Evolutionary conservation across 1,140 invertebrate species (phyloP), one percentile per base, ranked within the genome.

Genomic region (Chironomus tepperi): DNA sequence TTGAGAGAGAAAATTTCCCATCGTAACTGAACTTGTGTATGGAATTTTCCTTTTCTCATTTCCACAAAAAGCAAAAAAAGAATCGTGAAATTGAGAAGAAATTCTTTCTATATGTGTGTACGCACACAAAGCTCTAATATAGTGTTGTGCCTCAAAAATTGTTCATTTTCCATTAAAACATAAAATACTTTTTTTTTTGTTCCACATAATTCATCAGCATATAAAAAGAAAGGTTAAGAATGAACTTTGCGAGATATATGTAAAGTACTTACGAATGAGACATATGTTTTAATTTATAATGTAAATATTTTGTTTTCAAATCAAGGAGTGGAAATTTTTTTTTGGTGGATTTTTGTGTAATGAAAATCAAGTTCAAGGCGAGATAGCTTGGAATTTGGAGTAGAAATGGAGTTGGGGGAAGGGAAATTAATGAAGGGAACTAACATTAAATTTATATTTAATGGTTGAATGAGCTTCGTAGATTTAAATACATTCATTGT

Each of bases 251-350:
- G 47, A 5, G n/a, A 12, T 57, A 5, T 8, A 57, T 57, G n/a
- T n/a, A 57, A 12, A n/a, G 47, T 57, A 57, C 24, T 34, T 57
- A 57, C 10, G 47, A n/a, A 70, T 19, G 65, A 21, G 65, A 70
- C 65, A 70, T 70, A 70, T 70, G 65, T 70, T 70, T 70, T 70
- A 70, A 70, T 70, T 70, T 70, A 15, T 19, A 70, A 70, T 19
- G 65, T 70, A 70, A 70, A 70, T 70, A 70, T 70, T 70, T 70
- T 70, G 5, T 16, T 70, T 70, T 19, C 19, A 70, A 10, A n/a
- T 5, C n/a, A 57, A 57, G n/a, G n/a, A 57, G 47, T 15, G n/a
- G 47, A 57, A 57, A 57, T 5, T 12, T 47, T 47, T 9, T 67
- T 65, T 16, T 67, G 2, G 43, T 47, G 43, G 15, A 47, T 3